These are phyloP conservation scores for Hydrocynus forskahlii DNA, from an alignment of 2,797 vertebrate species.

Conservation along the genomic window DNA sequence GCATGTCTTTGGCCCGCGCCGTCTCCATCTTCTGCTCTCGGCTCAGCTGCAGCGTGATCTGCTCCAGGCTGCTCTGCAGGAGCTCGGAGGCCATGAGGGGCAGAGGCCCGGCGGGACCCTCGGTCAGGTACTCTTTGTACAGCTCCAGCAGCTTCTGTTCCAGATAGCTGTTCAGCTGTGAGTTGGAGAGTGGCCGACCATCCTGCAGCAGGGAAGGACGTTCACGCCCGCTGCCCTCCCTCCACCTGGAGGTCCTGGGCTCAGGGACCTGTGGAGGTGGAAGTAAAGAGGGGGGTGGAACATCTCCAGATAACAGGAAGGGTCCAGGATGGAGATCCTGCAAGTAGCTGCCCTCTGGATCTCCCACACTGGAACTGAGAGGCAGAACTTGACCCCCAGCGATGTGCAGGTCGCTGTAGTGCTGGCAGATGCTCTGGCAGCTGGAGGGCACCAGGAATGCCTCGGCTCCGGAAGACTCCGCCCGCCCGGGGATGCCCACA, in stretches of 20 bases:
- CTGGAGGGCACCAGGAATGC: slow-evolving; percentile 90
- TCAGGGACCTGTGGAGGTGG: slow-evolving; percentile 41
- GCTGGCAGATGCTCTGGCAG: slow-evolving; percentile 94
- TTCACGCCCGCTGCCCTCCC: slow-evolving; percentile 79
- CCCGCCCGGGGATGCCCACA: slow-evolving; percentile 70
- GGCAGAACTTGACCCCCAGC: slow-evolving; percentile 93
- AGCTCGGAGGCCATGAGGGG: slow-evolving; percentile 89
- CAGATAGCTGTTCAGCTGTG: slow-evolving; percentile 89
- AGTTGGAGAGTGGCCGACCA: slow-evolving; percentile 90
- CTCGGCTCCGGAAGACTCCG: slow-evolving; percentile 69
- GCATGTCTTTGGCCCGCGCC: slow-evolving; percentile 90
- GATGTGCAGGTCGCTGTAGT: slow-evolving; percentile 95
- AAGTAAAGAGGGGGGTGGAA: slow-evolving; percentile 76
- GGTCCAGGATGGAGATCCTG: slow-evolving; percentile 81
- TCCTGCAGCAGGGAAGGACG: slow-evolving; percentile 83
- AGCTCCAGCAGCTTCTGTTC: slow-evolving; percentile 93
- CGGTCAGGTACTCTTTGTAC: slow-evolving; percentile 85
- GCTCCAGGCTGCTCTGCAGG: slow-evolving; percentile 89
- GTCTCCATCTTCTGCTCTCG: slow-evolving; percentile 90
- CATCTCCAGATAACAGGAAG: slow-evolving; percentile 90
- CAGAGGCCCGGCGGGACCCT: slow-evolving; percentile 68
- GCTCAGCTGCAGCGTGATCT: slow-evolving; percentile 91
- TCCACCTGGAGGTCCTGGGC: slow-evolving; percentile 80
- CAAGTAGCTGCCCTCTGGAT: slow-evolving; percentile 76
- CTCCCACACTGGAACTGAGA: slow-evolving; percentile 78